phyloP scores from a whole-genome alignment of 2,888 invertebrate genomes.

The Leucophenga montana region DNA sequence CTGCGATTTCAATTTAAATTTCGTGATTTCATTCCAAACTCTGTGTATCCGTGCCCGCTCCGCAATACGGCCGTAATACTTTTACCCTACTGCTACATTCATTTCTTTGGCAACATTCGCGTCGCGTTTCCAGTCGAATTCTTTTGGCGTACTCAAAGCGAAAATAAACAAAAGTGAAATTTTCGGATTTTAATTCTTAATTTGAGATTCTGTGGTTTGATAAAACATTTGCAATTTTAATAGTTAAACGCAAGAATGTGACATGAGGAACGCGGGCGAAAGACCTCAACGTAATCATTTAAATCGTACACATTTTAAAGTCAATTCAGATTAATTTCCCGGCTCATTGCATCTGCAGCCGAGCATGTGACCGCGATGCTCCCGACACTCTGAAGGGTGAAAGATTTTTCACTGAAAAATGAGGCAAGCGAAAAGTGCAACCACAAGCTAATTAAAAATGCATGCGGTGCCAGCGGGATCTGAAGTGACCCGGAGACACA shows the following conservation, averaged over 20 bases:
- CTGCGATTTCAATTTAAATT: slow-evolving; percentile 67
- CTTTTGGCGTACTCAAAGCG: not conserved
- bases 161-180: slow-evolving; percentile 30
- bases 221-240: slow-evolving; percentile 3
- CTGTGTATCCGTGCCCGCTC: slow-evolving; percentile 11
- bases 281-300: not conserved
- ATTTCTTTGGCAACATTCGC: slow-evolving; percentile 22
- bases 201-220: slow-evolving; percentile 47
- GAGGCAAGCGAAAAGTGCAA: not conserved
- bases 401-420: not conserved
- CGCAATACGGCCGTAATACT: slow-evolving; percentile 31
- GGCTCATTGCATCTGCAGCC: slow-evolving; percentile 15
- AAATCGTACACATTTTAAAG: not conserved
- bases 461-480: not conserved
- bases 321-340: not conserved
- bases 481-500: not conserved
- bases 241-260: not conserved
- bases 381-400: not conserved
- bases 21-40: slow-evolving; percentile 37
- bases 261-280: no score
- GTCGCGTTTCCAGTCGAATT: slow-evolving; percentile 14
- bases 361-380: not conserved
- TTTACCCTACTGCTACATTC: slow-evolving; percentile 10
- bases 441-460: slow-evolving; percentile 18
- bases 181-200: slow-evolving; percentile 61